These are phyloP conservation scores for Macrophya annulata DNA, from an alignment of 2,888 invertebrate genomes.

Conservation along the genomic window DNA sequence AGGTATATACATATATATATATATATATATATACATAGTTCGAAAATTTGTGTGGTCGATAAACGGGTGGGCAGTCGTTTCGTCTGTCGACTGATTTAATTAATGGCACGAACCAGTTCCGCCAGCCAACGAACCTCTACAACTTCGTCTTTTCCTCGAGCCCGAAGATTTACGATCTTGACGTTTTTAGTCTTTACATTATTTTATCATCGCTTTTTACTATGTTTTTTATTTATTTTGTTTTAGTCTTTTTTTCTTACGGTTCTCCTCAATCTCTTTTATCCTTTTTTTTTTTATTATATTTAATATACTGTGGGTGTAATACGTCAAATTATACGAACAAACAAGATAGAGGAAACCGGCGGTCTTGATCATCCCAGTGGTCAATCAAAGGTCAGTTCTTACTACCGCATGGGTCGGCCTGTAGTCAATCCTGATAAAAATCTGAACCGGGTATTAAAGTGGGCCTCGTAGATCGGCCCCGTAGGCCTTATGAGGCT, in stretches of 20 bases:
- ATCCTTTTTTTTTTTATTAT: not conserved
- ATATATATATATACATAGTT: not conserved
- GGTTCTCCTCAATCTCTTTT: not conserved
- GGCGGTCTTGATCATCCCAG: constrained; percentile 49
- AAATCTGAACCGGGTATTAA: constrained; percentile 50
- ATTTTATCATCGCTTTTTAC: constrained; percentile 26
- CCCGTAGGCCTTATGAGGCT: constrained; percentile 32
- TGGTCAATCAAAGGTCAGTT: constrained; percentile 54
- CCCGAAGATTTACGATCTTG: constrained; percentile 41
- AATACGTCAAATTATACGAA: constrained; percentile 32
- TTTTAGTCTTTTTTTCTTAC: not conserved
- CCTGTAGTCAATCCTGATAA: constrained; percentile 43
- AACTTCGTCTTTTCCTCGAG: constrained; percentile 27
- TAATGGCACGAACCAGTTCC: constrained; percentile 50
- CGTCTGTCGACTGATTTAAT: constrained; percentile 49
- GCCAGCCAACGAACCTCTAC: constrained; percentile 38
- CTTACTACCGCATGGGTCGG: constrained; percentile 36
- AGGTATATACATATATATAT: too few species aligned
- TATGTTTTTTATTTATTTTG: not conserved
- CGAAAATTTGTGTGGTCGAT: constrained; percentile 47
- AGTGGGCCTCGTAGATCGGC: constrained; percentile 51
- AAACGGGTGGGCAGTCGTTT: constrained; percentile 44
- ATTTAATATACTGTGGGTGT: not conserved
- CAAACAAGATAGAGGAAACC: constrained; percentile 45
- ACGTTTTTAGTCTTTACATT: constrained; percentile 41